Base-by-base conservation (phyloP, 2,888 invertebrate species). In the Palloptera scutellata region DNA sequence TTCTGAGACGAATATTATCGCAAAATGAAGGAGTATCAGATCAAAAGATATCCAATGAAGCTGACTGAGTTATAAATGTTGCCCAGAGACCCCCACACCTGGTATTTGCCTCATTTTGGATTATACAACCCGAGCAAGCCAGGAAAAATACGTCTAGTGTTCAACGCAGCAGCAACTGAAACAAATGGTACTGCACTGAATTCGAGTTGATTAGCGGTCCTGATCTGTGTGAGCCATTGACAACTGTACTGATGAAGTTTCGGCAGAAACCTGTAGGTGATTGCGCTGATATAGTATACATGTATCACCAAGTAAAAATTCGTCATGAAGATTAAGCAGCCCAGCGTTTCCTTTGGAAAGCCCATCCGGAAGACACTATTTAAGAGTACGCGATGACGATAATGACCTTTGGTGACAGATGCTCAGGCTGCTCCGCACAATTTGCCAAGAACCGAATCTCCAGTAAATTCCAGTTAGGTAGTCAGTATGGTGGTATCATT, bases 251-350 rank as follows among this genome's bases (percentile, higher is more conserved):
- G 1, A 70, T 79, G 68, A 74, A 77, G 9, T 81, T 79, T 55
- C 60, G 78, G 20, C 71, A 74, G 61, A 62, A 69, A 1, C 40
- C 57, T 0, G 59, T 78, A 0, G 79, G 76, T 0, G 62, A 79
- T 5, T 74, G 54, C 8, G 79, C 72, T 0, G 81, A 83, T 58
- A 78, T 81, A 0, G 72, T 67, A 13, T 79, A 83, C 41, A 81
- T 83, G 80, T 81, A 79, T 57, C 70, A 77, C 15, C 79, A 76
- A 48, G 67, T 81, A 0, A 71, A 72, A 30, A 76, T 82, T 1
- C 41, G 61, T 0, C 52, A 67, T 13, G 71, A 73, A 12, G 80
- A 81, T 66, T 74, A 74, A 20, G 42, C 69, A 40, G 61, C 76
- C 1, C 77, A 79, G 65, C 55, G 77, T 20, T 76, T 75, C 70